A percentile compares a stretch with the other conserved stretches of the same genome.
Conservation (phyloP, 1,140 invertebrate species). For the Dufourea novaeangliae region DNA sequence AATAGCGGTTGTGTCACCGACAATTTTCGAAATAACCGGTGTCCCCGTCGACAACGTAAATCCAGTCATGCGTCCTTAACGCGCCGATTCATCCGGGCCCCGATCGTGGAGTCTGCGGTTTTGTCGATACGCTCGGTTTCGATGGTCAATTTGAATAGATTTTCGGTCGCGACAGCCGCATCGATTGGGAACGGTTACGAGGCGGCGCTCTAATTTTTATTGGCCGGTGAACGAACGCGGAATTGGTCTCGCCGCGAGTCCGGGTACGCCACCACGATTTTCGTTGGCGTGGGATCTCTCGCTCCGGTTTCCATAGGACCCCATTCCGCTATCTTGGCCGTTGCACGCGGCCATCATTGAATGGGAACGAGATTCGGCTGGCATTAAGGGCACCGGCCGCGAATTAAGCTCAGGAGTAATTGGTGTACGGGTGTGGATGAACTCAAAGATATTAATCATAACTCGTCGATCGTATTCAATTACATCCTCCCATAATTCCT, state of each 20-base stretch:
- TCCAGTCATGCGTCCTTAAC: neutral
- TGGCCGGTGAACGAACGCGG: constrained; percentile 43
- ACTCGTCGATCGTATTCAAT: too few relatives aligned
- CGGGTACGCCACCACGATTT: constrained; percentile 8
- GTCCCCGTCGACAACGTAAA: neutral
- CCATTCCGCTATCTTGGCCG: neutral
- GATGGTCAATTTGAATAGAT: constrained; percentile 43
- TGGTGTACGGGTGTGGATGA: too few relatives aligned
- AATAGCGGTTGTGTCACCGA: too few relatives aligned
- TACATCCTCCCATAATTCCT: too few relatives aligned
- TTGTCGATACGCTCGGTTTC: constrained; percentile 17
- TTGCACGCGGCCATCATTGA: neutral
- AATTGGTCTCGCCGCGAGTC: constrained; percentile 18
- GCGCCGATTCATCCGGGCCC: constrained; percentile 15
- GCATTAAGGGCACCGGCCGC: neutral
- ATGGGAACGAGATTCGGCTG: neutral
- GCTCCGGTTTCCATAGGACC: neutral
- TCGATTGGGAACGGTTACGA: constrained; percentile 31
- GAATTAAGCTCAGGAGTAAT: too few relatives aligned
- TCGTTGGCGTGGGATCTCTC: constrained; percentile 12
- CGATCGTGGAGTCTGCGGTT: constrained; percentile 17
- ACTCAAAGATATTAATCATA: too few relatives aligned
- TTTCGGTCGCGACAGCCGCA: constrained; percentile 40
- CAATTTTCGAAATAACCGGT: neutral
- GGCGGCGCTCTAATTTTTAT: constrained; percentile 41